Evolutionary conservation across 2,113 vertebrate species (phyloP).

Genomic region (Malurus cyaneus): DNA sequence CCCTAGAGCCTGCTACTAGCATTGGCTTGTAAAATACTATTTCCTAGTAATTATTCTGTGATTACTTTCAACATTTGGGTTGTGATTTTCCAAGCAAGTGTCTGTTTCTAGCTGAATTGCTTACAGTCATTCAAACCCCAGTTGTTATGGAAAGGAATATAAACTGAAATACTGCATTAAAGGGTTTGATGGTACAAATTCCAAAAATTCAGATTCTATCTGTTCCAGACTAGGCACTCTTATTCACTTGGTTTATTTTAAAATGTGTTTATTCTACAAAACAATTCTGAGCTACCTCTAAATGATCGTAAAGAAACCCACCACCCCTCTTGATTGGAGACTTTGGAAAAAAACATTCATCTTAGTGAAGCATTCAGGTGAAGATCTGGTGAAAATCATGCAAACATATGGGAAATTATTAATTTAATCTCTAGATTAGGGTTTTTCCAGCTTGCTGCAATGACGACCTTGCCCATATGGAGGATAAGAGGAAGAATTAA

Average conservation of each 20-base stretch:
- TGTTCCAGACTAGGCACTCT: neutral
- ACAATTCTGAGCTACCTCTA: neutral
- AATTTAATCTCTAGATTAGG: neutral
- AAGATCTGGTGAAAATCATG: neutral
- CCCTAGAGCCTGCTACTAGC: neutral
- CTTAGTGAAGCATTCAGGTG: neutral
- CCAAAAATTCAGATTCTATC: neutral
- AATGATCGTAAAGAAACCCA: neutral
- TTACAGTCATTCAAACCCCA: neutral
- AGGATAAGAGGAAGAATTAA: neutral
- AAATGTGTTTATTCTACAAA: neutral
- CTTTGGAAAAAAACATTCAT: fast-evolving
- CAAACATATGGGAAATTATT: neutral
- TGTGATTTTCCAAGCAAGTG: neutral
- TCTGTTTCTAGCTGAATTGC: neutral
- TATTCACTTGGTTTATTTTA: neutral
- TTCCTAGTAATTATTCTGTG: neutral
- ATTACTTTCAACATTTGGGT: neutral
- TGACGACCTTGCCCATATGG: fast-evolving
- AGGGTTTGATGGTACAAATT: neutral
- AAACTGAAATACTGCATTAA: neutral
- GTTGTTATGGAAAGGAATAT: neutral
- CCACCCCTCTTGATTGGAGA: neutral
- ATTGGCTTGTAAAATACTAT: neutral
- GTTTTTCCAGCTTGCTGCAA: neutral